A percentile compares a stretch with the other conserved stretches of the same genome.
Evolutionary conservation across 2,888 invertebrate species (phyloP).

Genomic region (Urechis unicinctus): DNA sequence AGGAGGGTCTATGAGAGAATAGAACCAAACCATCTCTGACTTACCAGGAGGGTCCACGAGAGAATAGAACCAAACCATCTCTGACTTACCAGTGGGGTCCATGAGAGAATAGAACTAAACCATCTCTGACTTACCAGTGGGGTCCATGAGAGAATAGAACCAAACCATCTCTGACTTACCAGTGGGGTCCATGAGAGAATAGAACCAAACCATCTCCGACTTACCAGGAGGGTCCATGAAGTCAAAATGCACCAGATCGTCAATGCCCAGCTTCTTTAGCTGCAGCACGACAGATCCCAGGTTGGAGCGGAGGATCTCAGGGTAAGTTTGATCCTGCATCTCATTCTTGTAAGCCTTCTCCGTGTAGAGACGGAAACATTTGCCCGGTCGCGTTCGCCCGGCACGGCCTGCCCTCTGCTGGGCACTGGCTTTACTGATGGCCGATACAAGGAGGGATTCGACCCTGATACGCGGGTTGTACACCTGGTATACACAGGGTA

Average conservation of each 20-base stretch:
- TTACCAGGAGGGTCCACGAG: no score
- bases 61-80: no score
- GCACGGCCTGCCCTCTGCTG: constrained; percentile 97
- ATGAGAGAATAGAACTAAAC: no score
- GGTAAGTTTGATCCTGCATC: constrained; percentile 99
- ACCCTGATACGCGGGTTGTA: constrained; percentile 86
- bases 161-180: no score
- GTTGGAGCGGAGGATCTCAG: constrained; percentile 85
- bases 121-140: no score
- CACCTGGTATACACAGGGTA: constrained; percentile 53
- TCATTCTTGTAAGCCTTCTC: constrained; percentile 78
- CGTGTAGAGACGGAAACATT: constrained; percentile 84
- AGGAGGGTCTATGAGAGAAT: no score
- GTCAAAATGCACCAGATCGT: constrained; percentile 98
- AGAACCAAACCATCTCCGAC: not conserved
- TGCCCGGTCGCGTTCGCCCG: constrained; percentile 95
- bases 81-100: no score
- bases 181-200: no score
- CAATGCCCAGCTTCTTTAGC: constrained; percentile 96
- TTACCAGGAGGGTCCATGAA: constrained; percentile 96
- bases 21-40: no score
- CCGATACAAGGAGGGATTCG: constrained; percentile 93
- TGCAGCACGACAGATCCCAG: constrained; percentile 96
- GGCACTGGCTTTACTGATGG: constrained; percentile 97
- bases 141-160: no score